Evolutionary conservation across 2,113 vertebrate genomes (phyloP).

Genomic region (Shinisaurus crocodilurus): DNA sequence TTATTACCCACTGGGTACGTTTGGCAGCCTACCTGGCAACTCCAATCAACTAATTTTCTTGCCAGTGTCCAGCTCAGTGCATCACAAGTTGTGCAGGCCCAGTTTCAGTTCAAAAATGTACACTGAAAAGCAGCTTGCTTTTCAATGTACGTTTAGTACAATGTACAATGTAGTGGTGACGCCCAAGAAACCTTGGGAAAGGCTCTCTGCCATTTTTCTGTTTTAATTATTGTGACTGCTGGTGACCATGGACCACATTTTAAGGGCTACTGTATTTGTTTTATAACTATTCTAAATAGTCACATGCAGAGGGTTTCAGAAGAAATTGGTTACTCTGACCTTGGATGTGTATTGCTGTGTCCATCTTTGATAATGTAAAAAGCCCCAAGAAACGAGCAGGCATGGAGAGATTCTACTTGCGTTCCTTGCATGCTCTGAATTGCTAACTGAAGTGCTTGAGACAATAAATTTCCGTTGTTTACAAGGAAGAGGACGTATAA

Average conservation of each 20-base stretch:
- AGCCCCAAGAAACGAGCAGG: neutral
- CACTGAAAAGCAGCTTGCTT: neutral
- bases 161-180: neutral
- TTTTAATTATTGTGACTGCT: neutral
- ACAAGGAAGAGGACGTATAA: fast-evolving
- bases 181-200: neutral
- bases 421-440: neutral
- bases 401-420: neutral
- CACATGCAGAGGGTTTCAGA: neutral
- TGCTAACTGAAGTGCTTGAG: neutral
- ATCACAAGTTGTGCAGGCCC: neutral
- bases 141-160: neutral
- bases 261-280: neutral
- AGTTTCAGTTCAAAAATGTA: neutral
- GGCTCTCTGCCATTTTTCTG: neutral
- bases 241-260: neutral
- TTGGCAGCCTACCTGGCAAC: neutral
- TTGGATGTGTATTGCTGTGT: neutral
- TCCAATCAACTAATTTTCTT: neutral
- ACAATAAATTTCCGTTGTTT: neutral
- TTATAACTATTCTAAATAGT: neutral
- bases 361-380: neutral
- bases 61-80: neutral
- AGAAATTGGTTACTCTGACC: neutral
- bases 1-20: neutral